Percentiles rank a stretch among this genome's conserved stretches.
These are phyloP conservation scores for Ditula angustiorana DNA, from an alignment of 2,888 invertebrate genomes.

Conservation along the genomic window DNA sequence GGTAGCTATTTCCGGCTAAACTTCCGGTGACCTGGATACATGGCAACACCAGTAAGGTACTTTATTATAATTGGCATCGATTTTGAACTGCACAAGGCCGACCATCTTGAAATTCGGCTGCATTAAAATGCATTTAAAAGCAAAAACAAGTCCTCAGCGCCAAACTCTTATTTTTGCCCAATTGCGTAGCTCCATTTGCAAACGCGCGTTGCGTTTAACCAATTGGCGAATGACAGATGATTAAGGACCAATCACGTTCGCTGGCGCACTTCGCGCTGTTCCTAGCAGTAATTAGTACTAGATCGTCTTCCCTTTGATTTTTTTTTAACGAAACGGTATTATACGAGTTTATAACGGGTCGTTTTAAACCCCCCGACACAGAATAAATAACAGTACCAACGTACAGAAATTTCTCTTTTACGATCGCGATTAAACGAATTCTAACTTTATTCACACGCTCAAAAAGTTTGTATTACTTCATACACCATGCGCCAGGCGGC, in stretches of 20 bases:
- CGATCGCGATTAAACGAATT: too few species aligned
- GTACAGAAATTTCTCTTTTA: too few species aligned
- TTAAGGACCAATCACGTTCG: background rate
- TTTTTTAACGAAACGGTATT: too few species aligned
- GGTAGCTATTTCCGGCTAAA: conserved; percentile 21
- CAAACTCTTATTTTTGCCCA: background rate
- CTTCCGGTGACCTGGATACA: conserved; percentile 34
- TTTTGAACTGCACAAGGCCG: conserved; percentile 18
- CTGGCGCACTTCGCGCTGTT: background rate
- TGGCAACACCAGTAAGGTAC: conserved; percentile 26
- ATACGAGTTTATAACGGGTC: too few species aligned
- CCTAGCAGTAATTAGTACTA: background rate
- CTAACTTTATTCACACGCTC: too few species aligned
- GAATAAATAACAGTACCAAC: too few species aligned
- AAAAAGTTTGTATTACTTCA: too few species aligned
- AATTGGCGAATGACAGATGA: background rate
- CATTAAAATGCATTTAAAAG: too few species aligned
- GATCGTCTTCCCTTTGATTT: too few species aligned
- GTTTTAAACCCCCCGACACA: too few species aligned
- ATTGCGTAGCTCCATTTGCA: background rate
- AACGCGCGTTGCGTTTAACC: background rate
- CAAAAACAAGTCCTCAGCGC: too few species aligned
- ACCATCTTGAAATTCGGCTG: background rate
- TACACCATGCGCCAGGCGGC: too few species aligned
- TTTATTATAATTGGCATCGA: conserved; percentile 13